phyloP scores from a whole-genome alignment of 2,113 vertebrate species.

The Ptilonorhynchus violaceus region DNA sequence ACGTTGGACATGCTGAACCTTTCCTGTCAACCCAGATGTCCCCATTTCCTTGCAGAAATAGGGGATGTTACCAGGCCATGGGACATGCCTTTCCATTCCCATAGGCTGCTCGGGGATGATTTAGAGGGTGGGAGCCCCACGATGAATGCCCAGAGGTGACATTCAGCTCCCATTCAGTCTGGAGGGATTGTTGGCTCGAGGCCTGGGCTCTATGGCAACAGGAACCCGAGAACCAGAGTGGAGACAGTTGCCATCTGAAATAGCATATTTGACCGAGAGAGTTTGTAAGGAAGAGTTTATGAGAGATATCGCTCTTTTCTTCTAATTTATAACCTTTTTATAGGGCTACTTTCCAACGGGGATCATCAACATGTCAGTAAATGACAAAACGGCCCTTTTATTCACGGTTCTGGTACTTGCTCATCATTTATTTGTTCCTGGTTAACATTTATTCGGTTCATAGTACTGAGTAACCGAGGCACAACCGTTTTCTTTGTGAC shows the following conservation, averaged over 20 bases:
- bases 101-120: not conserved
- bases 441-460: not conserved
- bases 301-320: not conserved
- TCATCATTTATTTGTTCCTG: not conserved
- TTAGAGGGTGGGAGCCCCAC: not conserved
- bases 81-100: not conserved
- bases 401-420: not conserved
- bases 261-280: not conserved
- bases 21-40: not conserved
- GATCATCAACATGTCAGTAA: not conserved
- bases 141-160: not conserved
- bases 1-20: not conserved
- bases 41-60: not conserved
- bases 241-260: not conserved
- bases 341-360: not conserved
- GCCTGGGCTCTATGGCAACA: slow-evolving; percentile 30
- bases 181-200: not conserved
- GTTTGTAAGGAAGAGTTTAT: not conserved
- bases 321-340: not conserved
- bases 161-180: not conserved
- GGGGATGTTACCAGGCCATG: accelerated
- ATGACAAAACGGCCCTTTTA: not conserved
- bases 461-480: not conserved
- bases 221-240: not conserved
- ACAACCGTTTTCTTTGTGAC: not conserved